These are phyloP conservation scores for Bergia puertoricense DNA, from an alignment of 92 coral and sea anemone genomes.

Conservation along the genomic window DNA sequence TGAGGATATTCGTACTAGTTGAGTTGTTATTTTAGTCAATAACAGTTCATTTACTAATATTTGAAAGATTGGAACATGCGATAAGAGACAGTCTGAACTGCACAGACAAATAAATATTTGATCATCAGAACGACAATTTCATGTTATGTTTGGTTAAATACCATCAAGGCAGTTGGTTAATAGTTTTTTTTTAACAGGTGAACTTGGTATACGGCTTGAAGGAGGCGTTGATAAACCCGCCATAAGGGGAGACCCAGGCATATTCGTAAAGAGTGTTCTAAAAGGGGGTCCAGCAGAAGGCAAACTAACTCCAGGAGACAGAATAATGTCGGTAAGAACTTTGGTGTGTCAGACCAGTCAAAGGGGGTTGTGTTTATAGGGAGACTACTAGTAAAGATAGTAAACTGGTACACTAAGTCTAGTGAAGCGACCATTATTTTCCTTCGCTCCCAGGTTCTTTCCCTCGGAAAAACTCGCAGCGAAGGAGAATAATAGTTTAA, in stretches of 20 bases:
- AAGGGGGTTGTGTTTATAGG: not conserved
- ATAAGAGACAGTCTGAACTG: not conserved
- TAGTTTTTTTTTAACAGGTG: not conserved
- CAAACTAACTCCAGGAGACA: constrained; percentile 30
- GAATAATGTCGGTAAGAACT: constrained; percentile 28
- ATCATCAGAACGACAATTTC: not conserved
- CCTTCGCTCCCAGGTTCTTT: no score
- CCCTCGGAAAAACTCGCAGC: no score
- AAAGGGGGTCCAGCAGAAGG: constrained; percentile 20
- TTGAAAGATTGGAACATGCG: no score
- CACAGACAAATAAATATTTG: not conserved
- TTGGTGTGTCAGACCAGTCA: not conserved
- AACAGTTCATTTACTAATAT: no score
- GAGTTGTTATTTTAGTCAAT: no score
- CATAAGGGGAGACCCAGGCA: constrained; percentile 38
- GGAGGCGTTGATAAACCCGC: constrained; percentile 43
- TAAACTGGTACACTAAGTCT: not conserved
- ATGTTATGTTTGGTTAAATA: not conserved
- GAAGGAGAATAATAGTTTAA: no score
- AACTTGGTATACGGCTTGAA: constrained; percentile 30
- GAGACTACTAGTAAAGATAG: not conserved
- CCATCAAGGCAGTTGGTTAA: not conserved
- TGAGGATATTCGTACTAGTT: no score
- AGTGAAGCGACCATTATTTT: no score
- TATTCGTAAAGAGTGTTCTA: constrained; percentile 34